These are phyloP conservation scores for Oopsacas minuta DNA, from an alignment of 37 sponge, comb jelly and placozoan species.

Conservation along the genomic window DNA sequence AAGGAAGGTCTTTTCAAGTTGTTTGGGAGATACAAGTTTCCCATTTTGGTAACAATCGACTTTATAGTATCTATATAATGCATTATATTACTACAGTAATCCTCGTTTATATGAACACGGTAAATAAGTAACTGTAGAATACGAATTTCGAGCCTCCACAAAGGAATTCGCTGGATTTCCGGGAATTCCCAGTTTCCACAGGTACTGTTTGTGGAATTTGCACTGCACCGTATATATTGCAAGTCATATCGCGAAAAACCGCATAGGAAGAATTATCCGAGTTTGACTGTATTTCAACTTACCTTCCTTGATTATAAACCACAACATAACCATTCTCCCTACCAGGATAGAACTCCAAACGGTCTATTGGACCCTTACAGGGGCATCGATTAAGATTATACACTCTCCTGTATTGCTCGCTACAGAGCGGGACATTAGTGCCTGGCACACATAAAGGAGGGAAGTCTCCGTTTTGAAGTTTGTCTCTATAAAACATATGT, in stretches of 20 bases:
- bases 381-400: not conserved
- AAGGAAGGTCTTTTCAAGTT: not conserved
- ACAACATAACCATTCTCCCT: not conserved
- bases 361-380: not conserved
- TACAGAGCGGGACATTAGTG: not conserved
- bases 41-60: not conserved
- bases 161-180: too few relatives aligned
- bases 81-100: not conserved
- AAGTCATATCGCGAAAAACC: not conserved
- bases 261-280: too few relatives aligned
- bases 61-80: not conserved
- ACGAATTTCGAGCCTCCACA: too few relatives aligned
- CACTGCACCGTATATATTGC: not conserved
- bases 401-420: conserved; percentile 9
- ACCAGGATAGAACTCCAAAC: not conserved
- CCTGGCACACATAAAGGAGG: not conserved
- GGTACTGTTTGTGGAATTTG: too few relatives aligned
- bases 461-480: not conserved
- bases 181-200: too few relatives aligned
- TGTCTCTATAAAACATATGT: not conserved
- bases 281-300: too few relatives aligned
- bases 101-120: not conserved
- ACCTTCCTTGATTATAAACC: not conserved
- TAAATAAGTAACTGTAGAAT: too few relatives aligned
- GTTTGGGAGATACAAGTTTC: not conserved